Evolutionary conservation across 2,888 invertebrate genomes (phyloP).

Genomic region (Xylota sylvarum): DNA sequence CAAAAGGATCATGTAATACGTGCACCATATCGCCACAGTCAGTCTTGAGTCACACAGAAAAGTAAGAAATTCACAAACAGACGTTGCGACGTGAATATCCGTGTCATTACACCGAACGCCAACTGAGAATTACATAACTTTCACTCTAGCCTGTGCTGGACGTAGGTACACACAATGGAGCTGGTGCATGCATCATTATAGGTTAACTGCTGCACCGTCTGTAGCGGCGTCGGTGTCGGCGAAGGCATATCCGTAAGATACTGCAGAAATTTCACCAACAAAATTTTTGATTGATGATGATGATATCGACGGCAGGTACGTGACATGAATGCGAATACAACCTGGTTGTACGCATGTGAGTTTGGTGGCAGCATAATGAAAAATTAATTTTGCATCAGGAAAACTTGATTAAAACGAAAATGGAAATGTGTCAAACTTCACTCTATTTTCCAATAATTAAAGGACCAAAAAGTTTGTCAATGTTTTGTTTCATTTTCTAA

Average conservation of each 20-base stretch:
- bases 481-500: no score
- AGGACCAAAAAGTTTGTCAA: no score
- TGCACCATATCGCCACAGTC: background rate
- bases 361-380: background rate
- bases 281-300: constrained; percentile 61
- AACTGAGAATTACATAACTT: constrained; percentile 52
- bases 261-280: constrained; percentile 57
- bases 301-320: constrained; percentile 37
- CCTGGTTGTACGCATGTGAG: background rate
- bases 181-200: constrained; percentile 37
- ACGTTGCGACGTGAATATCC: constrained; percentile 21
- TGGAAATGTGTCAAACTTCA: background rate
- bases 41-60: background rate
- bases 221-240: background rate
- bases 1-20: constrained; percentile 7
- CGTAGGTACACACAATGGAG: background rate
- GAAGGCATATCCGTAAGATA: constrained; percentile 47
- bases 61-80: constrained; percentile 2
- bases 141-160: constrained; percentile 36
- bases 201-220: constrained; percentile 21
- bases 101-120: constrained; percentile 37
- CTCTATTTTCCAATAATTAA: no score
- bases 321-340: constrained; percentile 40
- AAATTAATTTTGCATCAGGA: background rate
- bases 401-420: constrained; percentile 4